phyloP scores from a whole-genome alignment of 2,113 vertebrate genomes.

The Istiophorus platypterus region DNA sequence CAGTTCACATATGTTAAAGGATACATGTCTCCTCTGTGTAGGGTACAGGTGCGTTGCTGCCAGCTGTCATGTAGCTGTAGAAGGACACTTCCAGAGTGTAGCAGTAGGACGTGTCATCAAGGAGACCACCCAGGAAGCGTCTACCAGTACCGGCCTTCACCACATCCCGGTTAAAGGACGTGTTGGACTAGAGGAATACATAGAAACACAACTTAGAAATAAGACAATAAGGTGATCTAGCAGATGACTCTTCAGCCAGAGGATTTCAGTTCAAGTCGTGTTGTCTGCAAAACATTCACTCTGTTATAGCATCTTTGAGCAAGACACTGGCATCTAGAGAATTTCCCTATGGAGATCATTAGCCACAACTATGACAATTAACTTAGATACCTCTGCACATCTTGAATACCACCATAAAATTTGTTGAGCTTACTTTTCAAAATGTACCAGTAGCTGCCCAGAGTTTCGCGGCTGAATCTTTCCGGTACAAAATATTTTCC shows the following conservation, averaged over 20 bases:
- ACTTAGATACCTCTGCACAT: background rate
- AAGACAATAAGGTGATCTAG: background rate
- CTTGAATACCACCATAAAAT: background rate
- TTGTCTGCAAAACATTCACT: background rate
- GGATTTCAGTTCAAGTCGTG: background rate
- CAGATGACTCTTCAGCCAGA: background rate
- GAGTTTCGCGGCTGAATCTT: background rate
- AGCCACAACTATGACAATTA: background rate
- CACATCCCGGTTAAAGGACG: conserved; percentile 94
- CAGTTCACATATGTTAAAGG: conserved; percentile 78
- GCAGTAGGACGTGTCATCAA: conserved; percentile 96
- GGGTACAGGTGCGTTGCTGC: conserved; percentile 87
- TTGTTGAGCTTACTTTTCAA: conserved; percentile 9
- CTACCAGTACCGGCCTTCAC: conserved; percentile 97
- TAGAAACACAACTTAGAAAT: conserved; percentile 12
- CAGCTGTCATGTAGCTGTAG: conserved; percentile 93
- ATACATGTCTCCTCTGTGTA: conserved; percentile 98
- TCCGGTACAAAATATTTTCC: background rate
- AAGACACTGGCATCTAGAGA: background rate
- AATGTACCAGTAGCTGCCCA: background rate
- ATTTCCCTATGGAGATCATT: conserved; percentile 22
- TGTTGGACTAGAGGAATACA: conserved; percentile 89
- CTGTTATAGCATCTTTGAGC: background rate
- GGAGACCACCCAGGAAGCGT: conserved; percentile 93
- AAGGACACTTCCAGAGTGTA: conserved; percentile 99